These are phyloP conservation scores for Trissolcus brochymenae DNA, from an alignment of 2,888 invertebrate genomes.

Conservation along the genomic window DNA sequence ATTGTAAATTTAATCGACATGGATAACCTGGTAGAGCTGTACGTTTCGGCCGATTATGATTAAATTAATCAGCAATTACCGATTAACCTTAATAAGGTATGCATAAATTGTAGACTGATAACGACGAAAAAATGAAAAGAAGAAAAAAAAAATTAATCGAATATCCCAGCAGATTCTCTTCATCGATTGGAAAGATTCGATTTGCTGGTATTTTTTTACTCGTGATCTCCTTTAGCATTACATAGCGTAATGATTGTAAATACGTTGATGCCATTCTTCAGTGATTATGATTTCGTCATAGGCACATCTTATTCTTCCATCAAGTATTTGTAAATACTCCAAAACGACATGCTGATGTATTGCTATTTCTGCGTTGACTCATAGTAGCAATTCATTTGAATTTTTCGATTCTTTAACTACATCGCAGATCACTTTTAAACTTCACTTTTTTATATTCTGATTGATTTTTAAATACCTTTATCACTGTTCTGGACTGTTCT, in stretches of 20 bases:
- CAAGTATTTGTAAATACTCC: slow-evolving; percentile 53
- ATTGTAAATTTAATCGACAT: slow-evolving; percentile 72
- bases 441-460: not conserved
- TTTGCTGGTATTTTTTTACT: slow-evolving; percentile 56
- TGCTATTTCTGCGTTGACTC: no score
- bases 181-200: slow-evolving; percentile 38
- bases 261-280: slow-evolving; percentile 46
- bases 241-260: slow-evolving; percentile 48
- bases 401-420: not conserved
- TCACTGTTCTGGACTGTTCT: no score
- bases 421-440: not conserved
- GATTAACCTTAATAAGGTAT: slow-evolving; percentile 41
- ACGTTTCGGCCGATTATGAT: slow-evolving; percentile 65
- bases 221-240: slow-evolving; percentile 53
- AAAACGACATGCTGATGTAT: not conserved
- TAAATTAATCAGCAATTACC: slow-evolving; percentile 42
- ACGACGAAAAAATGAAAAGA: slow-evolving; percentile 15
- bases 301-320: slow-evolving; percentile 42
- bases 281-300: slow-evolving; percentile 16
- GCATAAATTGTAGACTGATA: slow-evolving; percentile 47
- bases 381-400: no score
- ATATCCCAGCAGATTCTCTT: slow-evolving; percentile 42
- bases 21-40: slow-evolving; percentile 74
- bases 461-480: no score
- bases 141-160: slow-evolving; percentile 21